A percentile compares a stretch with the other conserved stretches of the same genome.
These are phyloP conservation scores for Scaptomyza graminum DNA, from an alignment of 1,140 invertebrate genomes.

Conservation along the genomic window DNA sequence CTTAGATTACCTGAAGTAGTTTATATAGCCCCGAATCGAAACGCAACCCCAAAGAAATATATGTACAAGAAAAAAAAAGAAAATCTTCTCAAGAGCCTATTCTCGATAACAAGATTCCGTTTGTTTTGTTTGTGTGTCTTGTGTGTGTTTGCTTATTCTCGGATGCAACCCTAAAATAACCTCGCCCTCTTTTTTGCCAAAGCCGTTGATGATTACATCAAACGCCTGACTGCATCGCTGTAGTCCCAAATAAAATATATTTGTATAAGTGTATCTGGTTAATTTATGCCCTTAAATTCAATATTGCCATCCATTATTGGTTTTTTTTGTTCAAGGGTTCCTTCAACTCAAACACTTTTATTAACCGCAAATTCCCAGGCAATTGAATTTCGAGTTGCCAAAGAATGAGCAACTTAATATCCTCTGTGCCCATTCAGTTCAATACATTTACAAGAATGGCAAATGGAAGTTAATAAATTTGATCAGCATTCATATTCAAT, in stretches of 20 bases:
- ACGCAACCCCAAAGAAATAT: constrained; percentile 1
- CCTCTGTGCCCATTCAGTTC: constrained; percentile 15
- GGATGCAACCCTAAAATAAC: constrained; percentile 39
- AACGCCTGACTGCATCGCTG: constrained; percentile 66
- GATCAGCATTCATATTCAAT: constrained; percentile 1
- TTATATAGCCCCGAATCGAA: constrained; percentile 55
- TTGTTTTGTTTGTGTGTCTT: constrained; percentile 31
- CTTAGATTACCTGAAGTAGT: constrained; percentile 82
- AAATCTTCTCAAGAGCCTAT: constrained; percentile 13
- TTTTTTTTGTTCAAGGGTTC: not conserved
- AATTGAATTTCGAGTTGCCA: constrained; percentile 48
- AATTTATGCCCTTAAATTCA: constrained; percentile 61
- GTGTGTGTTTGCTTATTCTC: not conserved
- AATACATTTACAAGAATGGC: constrained; percentile 1
- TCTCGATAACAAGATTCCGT: constrained; percentile 68
- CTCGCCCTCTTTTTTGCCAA: not conserved
- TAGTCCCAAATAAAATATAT: not conserved
- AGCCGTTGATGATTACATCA: constrained; percentile 46
- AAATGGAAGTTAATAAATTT: constrained; percentile 25
- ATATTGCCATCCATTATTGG: constrained; percentile 37
- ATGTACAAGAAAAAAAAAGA: not conserved
- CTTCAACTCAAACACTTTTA: constrained; percentile 35
- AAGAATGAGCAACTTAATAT: constrained; percentile 15
- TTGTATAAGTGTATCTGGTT: constrained; percentile 30
- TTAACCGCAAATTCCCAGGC: constrained; percentile 71